Conservation (phyloP, 2,797 vertebrate genomes). For the Crenuchus spilurus region DNA sequence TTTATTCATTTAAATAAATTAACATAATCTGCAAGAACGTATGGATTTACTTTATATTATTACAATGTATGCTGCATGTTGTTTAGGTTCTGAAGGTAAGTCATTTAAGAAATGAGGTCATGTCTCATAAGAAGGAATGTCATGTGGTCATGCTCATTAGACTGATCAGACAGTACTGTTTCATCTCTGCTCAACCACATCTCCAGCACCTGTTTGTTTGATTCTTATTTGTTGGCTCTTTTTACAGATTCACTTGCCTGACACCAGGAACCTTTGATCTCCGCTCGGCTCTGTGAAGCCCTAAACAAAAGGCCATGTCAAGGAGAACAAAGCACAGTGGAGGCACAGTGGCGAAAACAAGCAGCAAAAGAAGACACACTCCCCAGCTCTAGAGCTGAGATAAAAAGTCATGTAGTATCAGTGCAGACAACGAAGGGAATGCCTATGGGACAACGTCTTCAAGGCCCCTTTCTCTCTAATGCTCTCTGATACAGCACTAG, state of each 20-base stretch:
- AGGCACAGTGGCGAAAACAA: constrained; percentile 23
- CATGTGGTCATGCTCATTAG: constrained; percentile 37
- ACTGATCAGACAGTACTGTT: constrained; percentile 31
- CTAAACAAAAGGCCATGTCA: constrained; percentile 49
- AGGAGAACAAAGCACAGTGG: constrained; percentile 42
- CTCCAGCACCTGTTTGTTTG: constrained; percentile 54
- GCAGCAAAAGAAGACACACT: constrained; percentile 12
- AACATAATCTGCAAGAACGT: neutral
- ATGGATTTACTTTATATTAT: neutral
- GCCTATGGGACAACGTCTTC: constrained; percentile 19
- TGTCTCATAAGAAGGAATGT: neutral
- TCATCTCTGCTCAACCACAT: constrained; percentile 32
- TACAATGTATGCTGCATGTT: neutral
- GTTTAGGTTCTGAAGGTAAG: neutral
- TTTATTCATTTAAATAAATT: neutral
- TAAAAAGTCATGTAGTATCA: constrained; percentile 37
- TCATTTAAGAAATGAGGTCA: neutral
- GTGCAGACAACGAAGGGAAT: constrained; percentile 25
- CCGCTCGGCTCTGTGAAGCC: constrained; percentile 31
- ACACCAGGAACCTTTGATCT: constrained; percentile 53
- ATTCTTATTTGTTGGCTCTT: constrained; percentile 26
- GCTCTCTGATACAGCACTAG: constrained; percentile 1
- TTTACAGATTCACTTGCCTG: constrained; percentile 30
- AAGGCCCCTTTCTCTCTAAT: constrained; percentile 6
- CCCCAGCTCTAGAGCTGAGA: constrained; percentile 13